Evolutionary conservation across 2,888 invertebrate species (phyloP), one percentile per base, ranked within the genome.

Genomic region (Escarpia spicata): DNA sequence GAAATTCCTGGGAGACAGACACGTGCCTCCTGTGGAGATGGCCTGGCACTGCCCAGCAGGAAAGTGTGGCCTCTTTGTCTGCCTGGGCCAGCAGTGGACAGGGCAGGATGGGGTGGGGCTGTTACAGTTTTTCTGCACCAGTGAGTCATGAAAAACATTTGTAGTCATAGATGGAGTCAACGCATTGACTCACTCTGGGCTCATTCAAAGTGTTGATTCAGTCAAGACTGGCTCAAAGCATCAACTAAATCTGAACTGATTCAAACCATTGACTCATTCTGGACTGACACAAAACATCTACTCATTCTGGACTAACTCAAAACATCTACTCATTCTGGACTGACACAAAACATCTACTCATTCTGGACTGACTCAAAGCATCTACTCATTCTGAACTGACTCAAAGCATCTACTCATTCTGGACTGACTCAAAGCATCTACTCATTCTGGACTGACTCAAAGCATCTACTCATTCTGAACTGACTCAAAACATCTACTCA

Each of bases 1-100:
- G 75, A 75, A 75, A 75, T 75, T 75, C 75, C 75, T 75, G 75
- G n/a, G 75, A 75, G 75, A 75, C 75, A 75, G 75, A 6, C 75
- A 26, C 75, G 26, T 26, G 75, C 75, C 75, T 75, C 75, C 75
- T 26, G 26, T 19, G 26, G 26, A 75, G 75, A 52, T 52, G 75
- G 75, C 26, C 75, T n/a, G 19, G 75, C 75, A 19, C 75, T 75
- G 75, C 75, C 75, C 75, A 26, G 4, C 75, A 75, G 75, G 26
- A n/a, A 75, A 75, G 4, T 26, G 26, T 75, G 75, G 26, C 26
- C n/a, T n/a, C n/a, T 19, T 26, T 75, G 75, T 26, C 75, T 19
- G 19, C 60, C 75, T 75, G 75, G 6, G 26, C 75, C 75, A 6
- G 75, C 26, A 19, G 19, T 75, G 75, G 75, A 26, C 75, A 75